Evolutionary conservation across 2,888 invertebrate species (phyloP), one percentile per base, ranked within the genome.

Genomic region (Nematopogon swammerdamellus): DNA sequence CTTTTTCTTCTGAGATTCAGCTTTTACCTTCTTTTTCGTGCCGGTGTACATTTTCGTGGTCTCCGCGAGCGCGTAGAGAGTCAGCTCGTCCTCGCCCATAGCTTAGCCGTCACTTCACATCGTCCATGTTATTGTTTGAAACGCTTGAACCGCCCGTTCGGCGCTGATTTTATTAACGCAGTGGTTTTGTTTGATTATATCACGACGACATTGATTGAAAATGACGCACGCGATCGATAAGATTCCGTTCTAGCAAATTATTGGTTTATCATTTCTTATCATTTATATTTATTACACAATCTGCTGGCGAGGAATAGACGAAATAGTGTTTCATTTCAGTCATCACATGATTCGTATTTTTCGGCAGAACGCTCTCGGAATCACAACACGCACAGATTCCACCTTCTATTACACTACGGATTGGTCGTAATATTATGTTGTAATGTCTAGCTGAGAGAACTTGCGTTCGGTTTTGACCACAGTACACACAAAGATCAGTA

Each of bases 181-280:
- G 36, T 36, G 36, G 5, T 4, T 25, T 25, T 25, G 36, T 36
- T 36, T 36, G 36, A 36, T 36, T 36, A 14, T 65, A 64, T 71
- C n/a, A n/a, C n/a, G n/a, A n/a, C n/a, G 75, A 74, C 77, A 75
- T 79, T 77, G 77, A 77, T 77, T 76, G 72, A 73, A 69, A 63
- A 63, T 72, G 73, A 72, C 72, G 72, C 60, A 61, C 52, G 51
- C 49, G 46, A n/a, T 48, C 54, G 72, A 76, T 76, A 76, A 75
- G 72, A 71, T 71, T 67, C 46, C 51, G 46, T 51, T 52, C 36
- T 14, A 36, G 6, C 14, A 14, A 36, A 36, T 36, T 36, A 36
- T 36, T 36, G 36, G 36, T 36, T 14, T 36, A 14, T 36, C 36
- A 14, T 14, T 14, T 14, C 8, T 36, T 36, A 36, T 36, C 36